Conservation (phyloP, 2,797 vertebrate genomes). For the Lacerta agilis region DNA sequence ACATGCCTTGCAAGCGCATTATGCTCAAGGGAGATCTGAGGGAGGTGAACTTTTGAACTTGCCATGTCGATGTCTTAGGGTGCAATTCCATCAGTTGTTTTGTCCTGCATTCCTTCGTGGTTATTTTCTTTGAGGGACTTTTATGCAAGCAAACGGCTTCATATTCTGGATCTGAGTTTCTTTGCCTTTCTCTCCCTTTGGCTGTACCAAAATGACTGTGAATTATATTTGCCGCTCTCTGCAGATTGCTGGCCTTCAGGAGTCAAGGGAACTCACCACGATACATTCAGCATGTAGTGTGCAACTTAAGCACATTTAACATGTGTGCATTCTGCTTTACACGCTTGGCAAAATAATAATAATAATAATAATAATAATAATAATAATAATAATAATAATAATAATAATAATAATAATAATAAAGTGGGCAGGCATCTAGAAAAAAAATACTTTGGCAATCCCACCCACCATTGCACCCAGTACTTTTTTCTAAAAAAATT, state of each 20-base stretch:
- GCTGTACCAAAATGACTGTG: background rate
- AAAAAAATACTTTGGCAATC: too few species aligned
- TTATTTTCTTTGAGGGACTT: background rate
- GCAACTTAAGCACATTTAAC: too few species aligned
- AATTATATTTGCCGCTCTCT: background rate
- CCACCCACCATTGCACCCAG: too few species aligned
- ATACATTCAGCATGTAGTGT: background rate
- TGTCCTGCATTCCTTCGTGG: background rate
- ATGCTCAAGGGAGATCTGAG: background rate
- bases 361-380: too few species aligned
- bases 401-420: too few species aligned
- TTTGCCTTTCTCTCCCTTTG: background rate
- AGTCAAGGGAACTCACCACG: background rate
- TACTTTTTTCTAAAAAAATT: too few species aligned
- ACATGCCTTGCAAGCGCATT: background rate
- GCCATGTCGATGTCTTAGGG: background rate
- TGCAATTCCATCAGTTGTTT: background rate
- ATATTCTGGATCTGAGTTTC: background rate
- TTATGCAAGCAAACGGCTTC: background rate
- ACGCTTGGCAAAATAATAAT: too few species aligned
- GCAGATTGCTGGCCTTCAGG: background rate
- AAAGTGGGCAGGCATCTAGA: too few species aligned
- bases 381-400: too few species aligned
- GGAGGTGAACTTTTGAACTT: slow-evolving; percentile 2
- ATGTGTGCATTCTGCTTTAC: too few species aligned